Evolutionary conservation across 2,113 vertebrate genomes (phyloP).

Genomic region (Percina caprodes): DNA sequence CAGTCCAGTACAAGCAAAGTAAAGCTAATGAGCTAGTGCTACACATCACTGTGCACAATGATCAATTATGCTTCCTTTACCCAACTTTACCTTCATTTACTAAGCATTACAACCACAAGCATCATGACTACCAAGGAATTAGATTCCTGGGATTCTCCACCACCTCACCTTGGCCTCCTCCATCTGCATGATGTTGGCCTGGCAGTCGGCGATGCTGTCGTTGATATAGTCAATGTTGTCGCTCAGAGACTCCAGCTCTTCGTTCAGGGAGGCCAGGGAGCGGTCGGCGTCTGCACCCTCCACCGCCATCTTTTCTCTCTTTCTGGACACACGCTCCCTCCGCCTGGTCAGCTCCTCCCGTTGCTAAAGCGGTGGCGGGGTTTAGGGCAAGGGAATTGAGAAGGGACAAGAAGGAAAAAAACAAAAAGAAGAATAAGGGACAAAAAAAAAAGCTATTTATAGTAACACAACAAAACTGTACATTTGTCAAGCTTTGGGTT

Average conservation of each 20-base stretch:
- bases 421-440: not conserved
- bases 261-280: slow-evolving; percentile 88
- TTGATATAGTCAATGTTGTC: slow-evolving; percentile 98
- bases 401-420: not conserved
- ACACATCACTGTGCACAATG: not conserved
- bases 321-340: slow-evolving; percentile 90
- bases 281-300: slow-evolving; percentile 89
- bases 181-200: slow-evolving; percentile 98
- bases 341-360: slow-evolving; percentile 94
- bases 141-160: not conserved
- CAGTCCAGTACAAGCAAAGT: slow-evolving; percentile 11
- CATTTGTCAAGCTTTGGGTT: not conserved
- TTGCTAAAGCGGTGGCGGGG: slow-evolving; percentile 84
- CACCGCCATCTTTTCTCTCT: slow-evolving; percentile 88
- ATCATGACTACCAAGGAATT: not conserved
- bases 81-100: not conserved
- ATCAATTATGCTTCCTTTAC: not conserved
- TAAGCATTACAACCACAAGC: not conserved
- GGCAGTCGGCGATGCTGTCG: slow-evolving; percentile 94
- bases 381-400: not conserved
- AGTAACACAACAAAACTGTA: not conserved
- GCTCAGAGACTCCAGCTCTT: slow-evolving; percentile 93
- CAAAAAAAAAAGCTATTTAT: too few relatives aligned
- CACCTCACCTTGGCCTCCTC: slow-evolving; percentile 94
- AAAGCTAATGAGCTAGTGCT: slow-evolving; percentile 8